Evolutionary conservation across 2,797 vertebrate species (phyloP), one percentile per base, ranked within the genome.

Genomic region (Catharus ustulatus): DNA sequence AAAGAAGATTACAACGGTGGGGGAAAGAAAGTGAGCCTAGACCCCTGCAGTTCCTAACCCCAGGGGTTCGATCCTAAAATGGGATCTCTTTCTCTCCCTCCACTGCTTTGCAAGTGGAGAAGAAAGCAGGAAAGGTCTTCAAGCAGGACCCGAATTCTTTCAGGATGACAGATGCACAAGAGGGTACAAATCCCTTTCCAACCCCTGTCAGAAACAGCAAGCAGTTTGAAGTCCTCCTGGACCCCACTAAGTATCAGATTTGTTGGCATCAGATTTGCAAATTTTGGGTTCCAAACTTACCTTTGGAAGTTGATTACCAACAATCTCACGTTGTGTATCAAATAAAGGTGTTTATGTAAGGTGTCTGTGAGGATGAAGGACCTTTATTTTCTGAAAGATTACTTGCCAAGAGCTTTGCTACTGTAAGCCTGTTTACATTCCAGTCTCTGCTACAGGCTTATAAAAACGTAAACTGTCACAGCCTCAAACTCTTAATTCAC

Each of bases 261-360:
- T 64, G 7, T 8, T 32, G 36, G 29, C 46, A 24, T 8, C 23
- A 42, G 24, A 32, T 45, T 29, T 42, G 34, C 30, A 63, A 45
- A 29, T 23, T 59, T 45, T 2, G 16, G 6, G 18, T 48, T 81
- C 58, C 20, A 45, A 54, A 62, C 40, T 10, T 16, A 62, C 24
- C 27, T 67, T 51, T 29, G 10, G 24, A 89, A 75, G n/a, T 36
- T 54, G 27, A 63, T 59, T 43, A 42, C 36, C 45, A 67, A 12
- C 15, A 69, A 19, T 3, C 4, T 48, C 7, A 3, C 1, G 0
- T 3, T 72, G 29, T 13, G 21, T 43, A 27, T 15, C 61, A 89
- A 45, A 78, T 61, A 68, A 57, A 82, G 2, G 6, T 6, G 8
- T 21, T 88, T 76, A 30, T 54, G 38, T 30, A 34, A 57, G 43